These are phyloP conservation scores for Parthenolecanium corni DNA, from an alignment of 2,888 invertebrate species.

Conservation along the genomic window DNA sequence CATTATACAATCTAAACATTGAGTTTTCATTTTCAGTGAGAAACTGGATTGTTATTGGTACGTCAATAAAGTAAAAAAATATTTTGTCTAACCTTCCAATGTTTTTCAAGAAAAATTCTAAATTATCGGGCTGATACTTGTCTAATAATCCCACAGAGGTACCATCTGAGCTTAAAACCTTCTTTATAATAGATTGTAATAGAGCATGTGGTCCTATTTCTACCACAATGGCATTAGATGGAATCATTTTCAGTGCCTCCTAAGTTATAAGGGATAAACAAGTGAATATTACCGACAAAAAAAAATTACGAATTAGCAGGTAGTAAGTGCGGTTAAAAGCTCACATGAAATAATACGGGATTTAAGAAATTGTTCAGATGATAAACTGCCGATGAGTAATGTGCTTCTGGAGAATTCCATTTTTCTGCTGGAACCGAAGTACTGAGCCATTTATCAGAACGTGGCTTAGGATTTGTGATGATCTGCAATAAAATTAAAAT, in stretches of 20 bases:
- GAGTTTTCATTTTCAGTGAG: too few species aligned
- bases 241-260: conserved; percentile 58
- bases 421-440: conserved; percentile 78
- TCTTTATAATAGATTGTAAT: conserved; percentile 81
- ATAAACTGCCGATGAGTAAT: conserved; percentile 78
- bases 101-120: not conserved
- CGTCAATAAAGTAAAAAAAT: too few species aligned
- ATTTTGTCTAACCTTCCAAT: conserved; percentile 8
- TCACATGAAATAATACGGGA: conserved; percentile 51
- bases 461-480: conserved; percentile 63
- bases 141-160: conserved; percentile 48
- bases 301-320: too few species aligned
- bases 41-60: too few species aligned
- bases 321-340: too few species aligned
- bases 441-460: conserved; percentile 77
- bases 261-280: conserved; percentile 39
- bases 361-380: conserved; percentile 92
- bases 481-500: conserved; percentile 40
- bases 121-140: not conserved
- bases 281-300: not conserved
- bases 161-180: conserved; percentile 45
- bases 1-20: conserved; percentile 53
- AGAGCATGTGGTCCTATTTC: conserved; percentile 95
- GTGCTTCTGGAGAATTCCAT: conserved; percentile 67
- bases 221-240: conserved; percentile 74